Base-by-base conservation (phyloP, 1,140 invertebrate genomes). In the Ips typographus region DNA sequence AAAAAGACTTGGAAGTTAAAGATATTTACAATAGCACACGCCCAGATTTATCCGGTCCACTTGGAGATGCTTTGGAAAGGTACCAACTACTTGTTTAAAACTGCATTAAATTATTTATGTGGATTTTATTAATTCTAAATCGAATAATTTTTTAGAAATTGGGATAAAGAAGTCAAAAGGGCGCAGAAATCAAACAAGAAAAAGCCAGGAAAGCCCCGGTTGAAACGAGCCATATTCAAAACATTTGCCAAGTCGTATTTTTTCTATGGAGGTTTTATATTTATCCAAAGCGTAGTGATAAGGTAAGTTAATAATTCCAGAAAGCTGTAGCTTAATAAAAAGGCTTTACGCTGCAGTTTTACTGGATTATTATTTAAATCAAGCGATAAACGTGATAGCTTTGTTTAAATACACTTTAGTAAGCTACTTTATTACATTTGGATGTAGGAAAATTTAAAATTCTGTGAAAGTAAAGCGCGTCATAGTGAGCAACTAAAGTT, bases 1-100 rank as follows among this genome's bases (percentile, higher is more conserved):
- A 64, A n/a, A 71, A 75, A n/a, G 69, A 91, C 73, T 81, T 91
- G 8, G 87, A 89, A 78, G 80, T 87, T 49, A 80, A 84, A 47
- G 90, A 92, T 80, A 82, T 93, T n/a, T 90, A 87, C 75, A 84
- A 73, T 47, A 70, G 71, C n/a, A 70, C 65, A 3, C 61, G 56
- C 4, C 38, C 41, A 5, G 71, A 75, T 49, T 40, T 67, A 39
- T 72, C 69, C n/a, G 68, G 69, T 0, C 58, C 67, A 8, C 53
- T 89, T 22, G 87, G 85, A 39, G 82, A 88, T 75, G 81, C 81
- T 55, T 77, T 89, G 2, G 87, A 89, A 83, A 84, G 80, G 87
- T 89, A 82, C 52, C 22, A 22, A 22, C 37, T 56, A 37, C 22
- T 22, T 22, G 22, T 22, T 22, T 22, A 22, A 22, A 22, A 22